Percentiles rank a stretch among this genome's conserved stretches.
Evolutionary conservation across 2,113 vertebrate genomes (phyloP).

Genomic region (Lepus timidus): DNA sequence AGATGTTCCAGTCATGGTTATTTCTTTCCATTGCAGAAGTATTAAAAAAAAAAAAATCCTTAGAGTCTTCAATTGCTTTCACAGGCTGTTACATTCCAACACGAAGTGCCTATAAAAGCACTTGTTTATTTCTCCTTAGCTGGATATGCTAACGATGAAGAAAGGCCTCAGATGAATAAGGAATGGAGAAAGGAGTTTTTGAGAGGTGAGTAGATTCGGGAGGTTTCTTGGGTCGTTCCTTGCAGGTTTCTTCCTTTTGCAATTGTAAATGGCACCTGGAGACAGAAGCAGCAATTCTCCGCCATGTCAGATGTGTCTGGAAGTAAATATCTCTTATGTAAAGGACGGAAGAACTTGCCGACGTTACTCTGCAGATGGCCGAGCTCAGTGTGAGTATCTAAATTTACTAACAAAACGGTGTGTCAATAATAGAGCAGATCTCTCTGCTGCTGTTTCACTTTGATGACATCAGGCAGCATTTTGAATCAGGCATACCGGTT

Average conservation of each 20-base stretch:
- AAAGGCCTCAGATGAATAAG: not conserved
- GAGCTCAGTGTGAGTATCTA: not conserved
- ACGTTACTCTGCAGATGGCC: not conserved
- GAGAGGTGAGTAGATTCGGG: not conserved
- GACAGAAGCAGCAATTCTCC: not conserved
- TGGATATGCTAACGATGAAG: not conserved
- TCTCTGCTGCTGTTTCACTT: not conserved
- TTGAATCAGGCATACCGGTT: not conserved
- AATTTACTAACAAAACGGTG: not conserved
- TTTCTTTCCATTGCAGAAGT: not conserved
- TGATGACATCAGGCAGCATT: conserved; percentile 8
- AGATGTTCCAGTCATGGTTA: not conserved
- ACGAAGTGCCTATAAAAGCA: not conserved
- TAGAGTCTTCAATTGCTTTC: not conserved
- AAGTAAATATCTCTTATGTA: not conserved
- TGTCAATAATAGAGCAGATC: not conserved
- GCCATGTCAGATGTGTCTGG: not conserved
- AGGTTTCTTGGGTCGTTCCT: not conserved
- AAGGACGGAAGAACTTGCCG: not conserved
- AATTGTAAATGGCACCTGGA: not conserved
- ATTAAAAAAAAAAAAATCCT: not conserved
- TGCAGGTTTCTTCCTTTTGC: too few relatives aligned
- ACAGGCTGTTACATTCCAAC: not conserved
- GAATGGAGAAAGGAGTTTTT: not conserved
- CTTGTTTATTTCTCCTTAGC: not conserved